These are phyloP conservation scores for Limnephilus marmoratus DNA, from an alignment of 2,888 invertebrate genomes.

Conservation along the genomic window DNA sequence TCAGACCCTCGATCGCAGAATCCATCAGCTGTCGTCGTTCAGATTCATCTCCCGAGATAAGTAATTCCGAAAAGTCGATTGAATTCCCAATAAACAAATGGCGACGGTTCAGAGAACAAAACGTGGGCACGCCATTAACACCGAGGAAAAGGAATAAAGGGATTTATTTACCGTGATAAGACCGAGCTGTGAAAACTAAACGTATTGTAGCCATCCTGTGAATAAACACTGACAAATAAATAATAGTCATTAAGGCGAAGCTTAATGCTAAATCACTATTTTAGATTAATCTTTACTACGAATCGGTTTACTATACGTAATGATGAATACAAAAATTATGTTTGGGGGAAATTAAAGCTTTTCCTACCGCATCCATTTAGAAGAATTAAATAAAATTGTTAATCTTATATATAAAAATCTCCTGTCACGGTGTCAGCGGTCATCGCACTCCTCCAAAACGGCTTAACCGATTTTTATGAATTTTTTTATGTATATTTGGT, in stretches of 20 bases:
- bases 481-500: too few relatives aligned
- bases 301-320: too few relatives aligned
- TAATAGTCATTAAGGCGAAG: neutral
- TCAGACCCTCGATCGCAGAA: conserved; percentile 13
- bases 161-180: conserved; percentile 18
- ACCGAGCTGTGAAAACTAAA: neutral
- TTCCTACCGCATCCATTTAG: too few relatives aligned
- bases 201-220: neutral
- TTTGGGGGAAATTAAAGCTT: too few relatives aligned
- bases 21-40: neutral
- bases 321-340: too few relatives aligned
- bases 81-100: neutral
- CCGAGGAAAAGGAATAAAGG: neutral
- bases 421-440: too few relatives aligned
- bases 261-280: too few relatives aligned
- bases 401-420: too few relatives aligned
- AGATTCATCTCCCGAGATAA: neutral
- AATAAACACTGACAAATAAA: neutral
- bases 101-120: neutral
- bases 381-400: too few relatives aligned
- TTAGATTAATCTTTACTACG: too few relatives aligned
- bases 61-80: conserved; percentile 11
- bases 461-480: too few relatives aligned
- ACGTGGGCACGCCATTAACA: neutral
- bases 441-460: too few relatives aligned